Evolutionary conservation across 1,140 invertebrate genomes (phyloP), one percentile per base, ranked within the genome.

Genomic region (Bursaphelenchus mucronatus): DNA sequence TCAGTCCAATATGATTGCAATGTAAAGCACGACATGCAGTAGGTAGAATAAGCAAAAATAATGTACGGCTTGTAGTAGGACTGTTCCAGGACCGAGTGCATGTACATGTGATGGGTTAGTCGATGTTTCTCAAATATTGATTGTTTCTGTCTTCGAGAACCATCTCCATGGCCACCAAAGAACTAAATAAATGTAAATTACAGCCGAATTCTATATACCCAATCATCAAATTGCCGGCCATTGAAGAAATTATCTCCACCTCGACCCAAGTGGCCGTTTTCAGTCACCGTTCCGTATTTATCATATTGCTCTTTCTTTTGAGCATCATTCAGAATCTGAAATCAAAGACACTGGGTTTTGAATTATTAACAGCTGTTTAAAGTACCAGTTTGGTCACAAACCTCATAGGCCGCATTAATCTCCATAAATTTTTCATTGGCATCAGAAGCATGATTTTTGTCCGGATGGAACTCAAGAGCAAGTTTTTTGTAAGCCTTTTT

Each of bases 391-490:
- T 62, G 30, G 61, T 57, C 11, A 68, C 40, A 3, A 40, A 74
- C 72, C 51, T 74, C 78, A 52, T 80, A 80, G 8, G 78, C 78
- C 49, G 73, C 56, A 15, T 68, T 67, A 53, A 80, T 78, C 10
- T 59, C 70, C 62, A 80, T 67, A 45, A 80, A 81, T 15, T 53
- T 63, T 21, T 80, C 66, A n/a, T 64, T 62, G 2, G 78, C 78
- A 44, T 63, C 73, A 7, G 76, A 72, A 63, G 52, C 61, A 46
- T 66, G 63, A 39, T 77, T 78, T 50, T 78, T 81, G 66, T 80
- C 78, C 1, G 78, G 78, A 67, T 80, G 78, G 74, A 73, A 81
- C 76, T 81, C 70, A 46, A 50, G 75, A 10, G 69, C 78, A 11
- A 77, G 61, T 19, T 52, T 50, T 50, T 80, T 81, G 56, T 81